Evolutionary conservation across 2,113 vertebrate species (phyloP).

Genomic region (Corvus moneduloides): DNA sequence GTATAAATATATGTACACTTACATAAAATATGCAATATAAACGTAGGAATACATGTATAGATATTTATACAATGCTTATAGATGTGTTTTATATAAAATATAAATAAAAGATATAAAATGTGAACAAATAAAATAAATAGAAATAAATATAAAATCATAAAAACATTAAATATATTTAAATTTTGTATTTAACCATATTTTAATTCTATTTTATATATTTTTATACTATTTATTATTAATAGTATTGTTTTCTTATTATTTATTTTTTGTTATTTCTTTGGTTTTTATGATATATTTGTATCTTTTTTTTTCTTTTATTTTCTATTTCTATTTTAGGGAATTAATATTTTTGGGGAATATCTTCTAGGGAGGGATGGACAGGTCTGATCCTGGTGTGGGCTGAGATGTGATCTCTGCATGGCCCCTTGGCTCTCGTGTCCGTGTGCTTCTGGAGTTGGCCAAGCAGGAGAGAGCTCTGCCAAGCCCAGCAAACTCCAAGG

Average conservation of each 20-base stretch:
- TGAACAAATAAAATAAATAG: background rate
- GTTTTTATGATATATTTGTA: background rate
- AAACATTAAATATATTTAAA: background rate
- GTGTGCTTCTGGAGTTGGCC: background rate
- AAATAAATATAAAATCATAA: background rate
- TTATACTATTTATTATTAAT: background rate
- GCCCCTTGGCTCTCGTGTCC: background rate
- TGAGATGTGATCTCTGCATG: background rate
- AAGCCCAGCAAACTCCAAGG: background rate
- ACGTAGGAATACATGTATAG: background rate
- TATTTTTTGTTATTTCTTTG: background rate
- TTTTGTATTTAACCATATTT: background rate
- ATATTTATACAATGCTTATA: background rate
- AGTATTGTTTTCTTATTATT: background rate
- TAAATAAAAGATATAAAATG: background rate
- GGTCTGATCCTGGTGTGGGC: background rate
- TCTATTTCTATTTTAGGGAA: background rate
- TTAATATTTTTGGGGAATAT: background rate
- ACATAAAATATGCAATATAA: background rate
- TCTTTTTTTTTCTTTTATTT: background rate
- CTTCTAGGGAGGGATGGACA: background rate
- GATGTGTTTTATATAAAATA: background rate
- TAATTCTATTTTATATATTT: background rate
- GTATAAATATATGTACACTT: background rate
- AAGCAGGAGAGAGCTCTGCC: background rate